Percentiles rank a stretch among this genome's conserved stretches.
Conservation (phyloP, 2,113 vertebrate species). For the Lophochroa leadbeateri region DNA sequence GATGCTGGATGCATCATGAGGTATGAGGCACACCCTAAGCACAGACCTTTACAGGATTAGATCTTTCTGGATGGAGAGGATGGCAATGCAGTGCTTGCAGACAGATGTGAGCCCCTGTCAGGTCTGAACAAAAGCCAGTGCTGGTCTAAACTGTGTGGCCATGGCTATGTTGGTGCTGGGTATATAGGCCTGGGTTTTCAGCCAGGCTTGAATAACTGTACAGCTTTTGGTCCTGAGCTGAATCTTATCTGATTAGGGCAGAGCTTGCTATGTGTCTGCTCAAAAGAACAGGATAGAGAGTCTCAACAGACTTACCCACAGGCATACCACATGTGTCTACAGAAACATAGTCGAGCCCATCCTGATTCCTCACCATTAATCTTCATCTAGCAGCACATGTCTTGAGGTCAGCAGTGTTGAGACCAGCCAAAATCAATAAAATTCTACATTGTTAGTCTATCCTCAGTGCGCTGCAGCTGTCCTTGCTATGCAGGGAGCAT, state of each 20-base stretch:
- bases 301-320: neutral
- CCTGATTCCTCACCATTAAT: neutral
- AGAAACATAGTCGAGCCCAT: neutral
- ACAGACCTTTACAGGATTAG: neutral
- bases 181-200: neutral
- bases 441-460: slow-evolving; percentile 5
- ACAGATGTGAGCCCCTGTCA: neutral
- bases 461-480: slow-evolving; percentile 49
- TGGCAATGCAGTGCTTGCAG: neutral
- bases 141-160: neutral
- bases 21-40: neutral
- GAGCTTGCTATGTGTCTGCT: neutral
- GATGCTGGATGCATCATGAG: neutral
- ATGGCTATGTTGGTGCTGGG: neutral
- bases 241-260: neutral
- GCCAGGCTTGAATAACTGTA: neutral
- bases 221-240: neutral
- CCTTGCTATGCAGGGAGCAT: slow-evolving; percentile 57
- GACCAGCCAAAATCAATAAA: slow-evolving; percentile 64
- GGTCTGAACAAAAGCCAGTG: neutral
- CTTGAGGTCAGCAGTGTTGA: slow-evolving; percentile 31
- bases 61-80: neutral
- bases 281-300: neutral
- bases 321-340: neutral
- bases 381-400: slow-evolving; percentile 17